Percentiles rank a stretch among this genome's conserved stretches.
Evolutionary conservation across 2,888 invertebrate species (phyloP).

Genomic region (Zygaena filipendulae): DNA sequence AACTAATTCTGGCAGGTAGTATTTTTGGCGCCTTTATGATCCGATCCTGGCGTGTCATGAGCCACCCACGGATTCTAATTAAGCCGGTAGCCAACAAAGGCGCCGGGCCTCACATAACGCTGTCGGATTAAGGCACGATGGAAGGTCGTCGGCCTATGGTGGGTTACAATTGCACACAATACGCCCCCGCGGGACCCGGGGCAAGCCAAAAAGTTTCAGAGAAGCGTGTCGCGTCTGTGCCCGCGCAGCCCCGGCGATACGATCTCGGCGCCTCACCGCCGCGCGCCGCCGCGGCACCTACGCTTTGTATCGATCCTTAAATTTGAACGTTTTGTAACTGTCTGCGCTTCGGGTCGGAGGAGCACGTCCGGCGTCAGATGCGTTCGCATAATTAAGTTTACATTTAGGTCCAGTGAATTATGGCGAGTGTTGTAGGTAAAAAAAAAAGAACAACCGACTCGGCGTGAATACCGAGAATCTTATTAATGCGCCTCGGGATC

Average conservation of each 20-base stretch:
- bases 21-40: slow-evolving; percentile 66
- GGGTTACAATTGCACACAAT: slow-evolving; percentile 60
- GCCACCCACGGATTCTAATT: slow-evolving; percentile 63
- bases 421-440: slow-evolving; percentile 43
- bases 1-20: slow-evolving; percentile 55
- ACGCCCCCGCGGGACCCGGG: slow-evolving; percentile 54
- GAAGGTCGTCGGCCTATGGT: slow-evolving; percentile 56
- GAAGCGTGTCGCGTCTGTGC: slow-evolving; percentile 40
- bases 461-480: slow-evolving; percentile 46
- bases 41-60: slow-evolving; percentile 63
- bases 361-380: slow-evolving; percentile 33
- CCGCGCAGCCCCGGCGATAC: slow-evolving; percentile 32
- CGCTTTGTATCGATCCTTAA: slow-evolving; percentile 31
- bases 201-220: slow-evolving; percentile 61
- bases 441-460: slow-evolving; percentile 39
- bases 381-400: slow-evolving; percentile 49
- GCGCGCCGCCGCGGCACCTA: slow-evolving; percentile 22
- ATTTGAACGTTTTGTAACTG: slow-evolving; percentile 38
- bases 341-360: slow-evolving; percentile 21
- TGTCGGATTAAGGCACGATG: slow-evolving; percentile 54
- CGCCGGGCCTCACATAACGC: slow-evolving; percentile 53
- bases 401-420: slow-evolving; percentile 51
- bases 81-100: slow-evolving; percentile 64
- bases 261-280: slow-evolving; percentile 41
- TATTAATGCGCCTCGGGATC: slow-evolving; percentile 46